Evolutionary conservation across 2,888 invertebrate species (phyloP), one percentile per base, ranked within the genome.

Genomic region (Blastobasis adustella): DNA sequence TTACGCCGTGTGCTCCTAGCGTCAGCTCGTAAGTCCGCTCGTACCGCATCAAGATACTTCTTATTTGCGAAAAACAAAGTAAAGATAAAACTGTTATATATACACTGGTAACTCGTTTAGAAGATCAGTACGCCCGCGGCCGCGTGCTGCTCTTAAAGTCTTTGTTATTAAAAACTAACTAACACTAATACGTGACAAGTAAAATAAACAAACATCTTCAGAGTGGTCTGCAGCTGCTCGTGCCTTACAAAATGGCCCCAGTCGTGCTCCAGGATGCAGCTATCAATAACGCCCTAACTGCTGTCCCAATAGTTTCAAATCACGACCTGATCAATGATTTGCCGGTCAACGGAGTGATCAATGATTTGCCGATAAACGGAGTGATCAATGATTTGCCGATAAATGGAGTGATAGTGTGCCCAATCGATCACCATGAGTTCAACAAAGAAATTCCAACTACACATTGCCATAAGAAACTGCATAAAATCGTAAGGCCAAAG

Each of bases 1-100:
- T 23, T 3, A 23, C 3, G 23, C 1, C 3, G 23, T 3, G 23
- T 23, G 23, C 23, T 23, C 23, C 1, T 2, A 23, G 23, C 23
- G 23, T 23, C 23, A 23, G 23, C 23, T 23, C 23, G 23, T 23
- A 23, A 23, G 23, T 23, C n/a, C 23, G 23, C 23, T 23, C 45
- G 7, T 5, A 45, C 10, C 45, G 23, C 23, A 23, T 23, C 45
- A 45, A 45, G 8, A 23, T 23, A 47, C 46, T 44, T 50, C 42
- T 45, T 50, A 38, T 41, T 43, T 41, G 40, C 43, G 47, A 50
- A 50, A 10, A 49, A 50, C 49, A 56, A 49, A 50, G 53, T 49
- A 59, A 59, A 57, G 78, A 81, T 79, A 82, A 79, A 76, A 72
- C 62, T 72, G 66, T 77, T 83, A 84, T 84, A 84, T 73, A 84